phyloP scores from a whole-genome alignment of 2,797 vertebrate genomes.

The Urophycis tenuis region DNA sequence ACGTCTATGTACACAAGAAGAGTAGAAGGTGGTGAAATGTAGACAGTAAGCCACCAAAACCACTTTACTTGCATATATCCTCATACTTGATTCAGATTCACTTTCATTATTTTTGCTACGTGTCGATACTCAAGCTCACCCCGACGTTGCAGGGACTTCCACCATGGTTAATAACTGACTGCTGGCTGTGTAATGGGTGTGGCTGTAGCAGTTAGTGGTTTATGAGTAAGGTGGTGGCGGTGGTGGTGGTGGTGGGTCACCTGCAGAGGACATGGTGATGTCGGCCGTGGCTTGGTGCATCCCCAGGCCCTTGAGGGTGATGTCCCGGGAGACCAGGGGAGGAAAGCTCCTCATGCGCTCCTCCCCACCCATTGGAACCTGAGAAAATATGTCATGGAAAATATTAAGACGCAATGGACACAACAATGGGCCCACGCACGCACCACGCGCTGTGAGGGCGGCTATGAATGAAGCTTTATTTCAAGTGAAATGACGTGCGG shows the following conservation, averaged over 20 bases:
- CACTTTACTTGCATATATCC: background rate
- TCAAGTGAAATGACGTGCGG: background rate
- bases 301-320: slow-evolving; percentile 73
- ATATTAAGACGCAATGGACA: slow-evolving; percentile 11
- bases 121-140: background rate
- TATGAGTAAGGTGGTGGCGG: background rate
- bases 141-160: background rate
- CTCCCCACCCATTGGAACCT: slow-evolving; percentile 86
- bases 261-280: slow-evolving; percentile 87
- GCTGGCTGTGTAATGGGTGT: background rate
- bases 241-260: slow-evolving; percentile 63
- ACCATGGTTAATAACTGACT: background rate
- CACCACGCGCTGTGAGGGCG: background rate
- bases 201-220: background rate
- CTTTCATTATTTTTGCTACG: background rate
- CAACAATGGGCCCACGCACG: background rate
- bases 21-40: background rate
- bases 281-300: slow-evolving; percentile 75
- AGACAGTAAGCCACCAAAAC: background rate
- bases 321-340: slow-evolving; percentile 72
- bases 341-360: slow-evolving; percentile 86
- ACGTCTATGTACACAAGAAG: too few relatives aligned
- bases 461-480: background rate
- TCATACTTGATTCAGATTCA: background rate
- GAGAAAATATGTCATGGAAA: background rate